Conservation (phyloP, 2,797 vertebrate genomes). For the Hemitrygon akajei region DNA sequence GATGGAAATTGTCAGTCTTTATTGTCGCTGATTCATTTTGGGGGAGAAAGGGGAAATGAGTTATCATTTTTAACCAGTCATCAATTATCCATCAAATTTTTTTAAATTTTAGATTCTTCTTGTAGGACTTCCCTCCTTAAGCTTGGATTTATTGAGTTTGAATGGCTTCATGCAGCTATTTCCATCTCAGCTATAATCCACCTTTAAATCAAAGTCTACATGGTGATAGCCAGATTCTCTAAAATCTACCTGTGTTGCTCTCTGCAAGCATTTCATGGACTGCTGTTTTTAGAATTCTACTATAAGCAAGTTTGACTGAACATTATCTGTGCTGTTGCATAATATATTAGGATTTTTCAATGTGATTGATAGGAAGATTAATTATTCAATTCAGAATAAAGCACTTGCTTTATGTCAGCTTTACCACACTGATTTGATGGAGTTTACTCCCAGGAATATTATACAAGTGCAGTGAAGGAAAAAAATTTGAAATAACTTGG, state of each 20-base stretch:
- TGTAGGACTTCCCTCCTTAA: background rate
- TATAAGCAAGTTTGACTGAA: background rate
- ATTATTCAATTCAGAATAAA: background rate
- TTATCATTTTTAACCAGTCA: background rate
- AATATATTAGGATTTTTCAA: background rate
- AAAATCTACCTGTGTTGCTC: background rate
- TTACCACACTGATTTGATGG: background rate
- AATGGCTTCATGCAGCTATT: background rate
- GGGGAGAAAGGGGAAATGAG: background rate
- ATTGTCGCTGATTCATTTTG: background rate
- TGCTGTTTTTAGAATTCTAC: background rate
- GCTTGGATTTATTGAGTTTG: background rate
- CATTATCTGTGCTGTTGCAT: background rate
- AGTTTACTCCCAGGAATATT: background rate
- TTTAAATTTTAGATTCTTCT: background rate
- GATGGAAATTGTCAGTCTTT: background rate
- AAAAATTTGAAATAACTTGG: background rate
- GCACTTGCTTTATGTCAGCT: background rate
- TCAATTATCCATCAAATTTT: background rate
- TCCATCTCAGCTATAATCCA: background rate
- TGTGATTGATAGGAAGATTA: background rate
- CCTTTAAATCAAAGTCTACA: background rate
- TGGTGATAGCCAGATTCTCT: too few species aligned
- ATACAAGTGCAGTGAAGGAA: background rate
- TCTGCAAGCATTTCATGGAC: background rate